Base-by-base conservation (phyloP, 2,113 vertebrate species). In the Corythoichthys intestinalis region DNA sequence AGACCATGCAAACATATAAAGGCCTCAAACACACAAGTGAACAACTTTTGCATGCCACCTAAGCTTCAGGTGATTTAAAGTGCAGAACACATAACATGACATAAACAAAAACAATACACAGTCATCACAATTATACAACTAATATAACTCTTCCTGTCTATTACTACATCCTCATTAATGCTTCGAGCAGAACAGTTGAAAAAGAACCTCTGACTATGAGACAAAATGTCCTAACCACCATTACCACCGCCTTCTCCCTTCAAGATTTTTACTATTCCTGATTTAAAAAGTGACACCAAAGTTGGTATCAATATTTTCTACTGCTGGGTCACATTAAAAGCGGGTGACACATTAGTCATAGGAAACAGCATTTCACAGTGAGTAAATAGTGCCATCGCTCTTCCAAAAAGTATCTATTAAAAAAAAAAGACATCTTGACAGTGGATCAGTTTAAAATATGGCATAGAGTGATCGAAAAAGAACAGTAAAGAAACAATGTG, bases 381-480 rank as follows among this genome's bases (percentile, higher is more conserved):
- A 63, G 41, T 47, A 47, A 63, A 63, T 46, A 46, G 41, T 63
- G 60, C 41, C 60, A 63, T 63, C 41, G 60, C 39, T 63, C 60
- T 46, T 63, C 39, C 60, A 28, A 63, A 61, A 63, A 46, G n/a
- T 9, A 20, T 63, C 41, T 63, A 46, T 63, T 20, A 46, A 62
- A 62, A 61, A 59, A 59, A 35, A 37, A 37, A 8, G 41, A 34
- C 60, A 41, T 46, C 46, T 63, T 46, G 39, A 63, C 60, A 47
- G 60, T 63, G 39, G 60, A 63, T 63, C 60, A 47, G 60, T 63
- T 46, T 46, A 41, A 63, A 47, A 63, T 47, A 63, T 46, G 41
- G 41, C 60, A 46, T 17, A 62, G 60, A 13, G 17, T 63, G 46
- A 63, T 63, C 10, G 60, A 63, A 63, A 63, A 41, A 20, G 60